These are phyloP conservation scores for Ceyx margarethae DNA, from an alignment of 2,113 vertebrate species.

Conservation along the genomic window DNA sequence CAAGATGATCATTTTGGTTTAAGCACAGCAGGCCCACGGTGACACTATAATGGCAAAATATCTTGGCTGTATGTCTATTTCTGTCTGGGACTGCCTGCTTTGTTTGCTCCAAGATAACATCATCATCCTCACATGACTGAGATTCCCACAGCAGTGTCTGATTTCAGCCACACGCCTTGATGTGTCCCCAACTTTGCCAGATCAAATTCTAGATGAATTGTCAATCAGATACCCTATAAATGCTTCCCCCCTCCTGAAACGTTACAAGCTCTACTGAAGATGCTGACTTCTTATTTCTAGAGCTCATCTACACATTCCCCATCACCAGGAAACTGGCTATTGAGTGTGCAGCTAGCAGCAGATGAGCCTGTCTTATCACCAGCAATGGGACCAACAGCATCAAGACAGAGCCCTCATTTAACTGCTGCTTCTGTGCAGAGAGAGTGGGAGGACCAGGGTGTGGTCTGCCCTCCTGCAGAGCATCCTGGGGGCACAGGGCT, in stretches of 20 bases:
- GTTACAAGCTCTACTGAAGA: neutral
- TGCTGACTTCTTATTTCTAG: neutral
- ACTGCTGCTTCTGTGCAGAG: neutral
- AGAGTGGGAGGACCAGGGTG: neutral
- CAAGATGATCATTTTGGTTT: neutral
- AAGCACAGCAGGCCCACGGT: neutral
- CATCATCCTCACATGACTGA: neutral
- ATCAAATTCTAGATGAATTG: neutral
- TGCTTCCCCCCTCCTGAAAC: neutral
- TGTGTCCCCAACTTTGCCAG: neutral
- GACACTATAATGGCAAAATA: neutral
- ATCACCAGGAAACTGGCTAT: accelerated
- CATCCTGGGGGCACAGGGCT: neutral
- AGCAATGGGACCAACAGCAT: neutral
- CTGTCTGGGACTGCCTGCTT: neutral
- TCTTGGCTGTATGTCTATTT: neutral
- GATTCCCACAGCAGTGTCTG: neutral
- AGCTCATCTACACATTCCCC: neutral
- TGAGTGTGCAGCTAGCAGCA: neutral
- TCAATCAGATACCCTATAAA: neutral
- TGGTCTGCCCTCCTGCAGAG: neutral
- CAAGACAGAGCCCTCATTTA: neutral
- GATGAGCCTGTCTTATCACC: neutral
- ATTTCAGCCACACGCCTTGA: neutral
- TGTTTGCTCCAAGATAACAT: neutral